A percentile compares a stretch with the other conserved stretches of the same genome.
Evolutionary conservation across 2,113 vertebrate species (phyloP).

Genomic region (Salvator merianae): DNA sequence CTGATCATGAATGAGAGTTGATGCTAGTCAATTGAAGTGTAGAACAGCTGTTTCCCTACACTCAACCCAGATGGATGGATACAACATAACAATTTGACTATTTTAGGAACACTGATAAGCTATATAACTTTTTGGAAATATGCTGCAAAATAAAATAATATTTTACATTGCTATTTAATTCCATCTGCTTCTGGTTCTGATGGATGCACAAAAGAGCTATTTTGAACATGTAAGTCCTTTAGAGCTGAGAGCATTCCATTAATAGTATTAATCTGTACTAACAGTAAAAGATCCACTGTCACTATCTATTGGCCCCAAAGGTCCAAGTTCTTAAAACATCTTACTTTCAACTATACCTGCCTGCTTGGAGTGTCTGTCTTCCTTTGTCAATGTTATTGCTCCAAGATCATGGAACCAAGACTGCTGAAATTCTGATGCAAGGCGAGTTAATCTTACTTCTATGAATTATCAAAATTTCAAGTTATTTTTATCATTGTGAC

Average conservation of each 20-base stretch:
- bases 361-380: too few relatives aligned
- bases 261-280: neutral
- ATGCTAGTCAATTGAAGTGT: conserved; percentile 64
- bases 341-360: too few relatives aligned
- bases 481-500: too few relatives aligned
- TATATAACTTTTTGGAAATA: conserved; percentile 44
- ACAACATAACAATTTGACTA: conserved; percentile 49
- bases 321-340: too few relatives aligned
- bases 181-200: conserved; percentile 27
- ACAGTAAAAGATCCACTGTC: too few relatives aligned
- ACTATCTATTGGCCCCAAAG: too few relatives aligned
- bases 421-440: too few relatives aligned
- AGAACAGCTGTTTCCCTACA: conserved; percentile 46
- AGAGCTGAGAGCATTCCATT: conserved; percentile 11
- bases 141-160: neutral
- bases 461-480: too few relatives aligned
- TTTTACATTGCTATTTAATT: conserved; percentile 24
- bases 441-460: too few relatives aligned
- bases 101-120: conserved; percentile 48
- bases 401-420: too few relatives aligned
- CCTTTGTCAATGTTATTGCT: too few relatives aligned
- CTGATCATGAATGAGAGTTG: conserved; percentile 60
- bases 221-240: neutral
- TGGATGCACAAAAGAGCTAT: neutral
- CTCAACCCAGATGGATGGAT: conserved; percentile 51